Evolutionary conservation across 2,888 invertebrate species (phyloP).

Genomic region (Liposcelis brunnea): DNA sequence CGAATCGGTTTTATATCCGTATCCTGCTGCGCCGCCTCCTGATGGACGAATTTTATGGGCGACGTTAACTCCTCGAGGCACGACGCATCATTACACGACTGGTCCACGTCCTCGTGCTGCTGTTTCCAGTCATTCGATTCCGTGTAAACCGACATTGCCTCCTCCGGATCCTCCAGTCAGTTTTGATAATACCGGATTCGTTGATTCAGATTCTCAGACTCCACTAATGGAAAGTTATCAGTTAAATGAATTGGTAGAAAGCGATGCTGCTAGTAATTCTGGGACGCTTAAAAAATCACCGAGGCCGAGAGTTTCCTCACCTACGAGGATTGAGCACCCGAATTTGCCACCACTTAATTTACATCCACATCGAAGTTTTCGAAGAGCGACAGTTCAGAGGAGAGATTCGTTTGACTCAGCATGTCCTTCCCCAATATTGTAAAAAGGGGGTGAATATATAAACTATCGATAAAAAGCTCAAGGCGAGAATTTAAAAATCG

Average conservation of each 20-base stretch:
- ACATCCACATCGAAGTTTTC: slow-evolving; percentile 30
- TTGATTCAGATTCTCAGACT: slow-evolving; percentile 66
- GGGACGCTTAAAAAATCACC: slow-evolving; percentile 8
- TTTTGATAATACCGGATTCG: slow-evolving; percentile 58
- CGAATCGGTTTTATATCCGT: slow-evolving; percentile 40
- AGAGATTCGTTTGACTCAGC: background rate
- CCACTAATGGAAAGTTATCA: slow-evolving; percentile 57
- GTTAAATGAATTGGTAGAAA: slow-evolving; percentile 19
- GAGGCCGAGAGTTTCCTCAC: slow-evolving; percentile 56
- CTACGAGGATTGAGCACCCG: slow-evolving; percentile 65
- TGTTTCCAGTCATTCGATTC: slow-evolving; percentile 18
- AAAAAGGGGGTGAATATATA: too few species aligned
- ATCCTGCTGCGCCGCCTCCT: slow-evolving; percentile 23
- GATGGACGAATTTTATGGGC: slow-evolving; percentile 66
- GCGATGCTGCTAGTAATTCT: slow-evolving; percentile 12
- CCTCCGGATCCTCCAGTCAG: slow-evolving; percentile 13
- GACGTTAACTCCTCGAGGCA: slow-evolving; percentile 58
- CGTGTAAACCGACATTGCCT: slow-evolving; percentile 34
- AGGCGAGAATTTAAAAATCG: too few species aligned
- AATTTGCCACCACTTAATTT: slow-evolving; percentile 64
- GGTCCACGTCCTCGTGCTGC: slow-evolving; percentile 25
- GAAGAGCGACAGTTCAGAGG: slow-evolving; percentile 20
- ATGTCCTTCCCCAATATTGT: background rate
- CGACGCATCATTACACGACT: slow-evolving; percentile 47
- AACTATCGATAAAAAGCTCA: too few species aligned